Evolutionary conservation across 1,140 invertebrate species (phyloP).

Genomic region (Drosophila subobscura): DNA sequence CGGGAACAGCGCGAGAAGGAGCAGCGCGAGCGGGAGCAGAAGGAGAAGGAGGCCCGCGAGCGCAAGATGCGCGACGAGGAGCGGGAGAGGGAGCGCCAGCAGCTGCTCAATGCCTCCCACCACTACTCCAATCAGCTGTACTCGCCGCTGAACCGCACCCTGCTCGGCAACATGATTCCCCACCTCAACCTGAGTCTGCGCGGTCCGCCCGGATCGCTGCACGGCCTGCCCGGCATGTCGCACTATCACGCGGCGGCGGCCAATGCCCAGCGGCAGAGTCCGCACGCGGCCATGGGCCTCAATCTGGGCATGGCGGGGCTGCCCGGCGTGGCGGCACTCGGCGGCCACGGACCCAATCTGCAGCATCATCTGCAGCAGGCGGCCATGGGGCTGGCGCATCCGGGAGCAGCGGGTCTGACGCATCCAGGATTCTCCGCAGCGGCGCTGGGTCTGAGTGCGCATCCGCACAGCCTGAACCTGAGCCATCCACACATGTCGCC

Average conservation of each 20-base stretch:
- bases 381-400: constrained; percentile 67
- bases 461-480: constrained; percentile 78
- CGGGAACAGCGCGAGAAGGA: constrained; percentile 78
- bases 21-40: constrained; percentile 71
- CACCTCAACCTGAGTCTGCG: constrained; percentile 72
- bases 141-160: constrained; percentile 72
- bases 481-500: constrained; percentile 82
- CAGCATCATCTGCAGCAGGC: constrained; percentile 78
- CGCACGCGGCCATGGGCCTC: constrained; percentile 73
- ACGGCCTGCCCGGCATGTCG: constrained; percentile 71
- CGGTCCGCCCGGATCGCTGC: constrained; percentile 63
- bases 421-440: constrained; percentile 78
- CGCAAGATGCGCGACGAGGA: constrained; percentile 63
- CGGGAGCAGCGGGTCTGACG: constrained; percentile 61
- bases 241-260: constrained; percentile 78
- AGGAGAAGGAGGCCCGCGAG: constrained; percentile 68
- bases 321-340: constrained; percentile 38
- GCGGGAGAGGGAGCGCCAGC: constrained; percentile 72
- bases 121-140: constrained; percentile 82
- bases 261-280: constrained; percentile 74
- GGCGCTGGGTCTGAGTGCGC: constrained; percentile 66
- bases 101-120: constrained; percentile 73
- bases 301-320: constrained; percentile 73
- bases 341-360: constrained; percentile 70
- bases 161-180: constrained; percentile 78